Evolutionary conservation across 2,888 invertebrate species (phyloP), one percentile per base, ranked within the genome.

Genomic region (Diloba caeruleocephala): DNA sequence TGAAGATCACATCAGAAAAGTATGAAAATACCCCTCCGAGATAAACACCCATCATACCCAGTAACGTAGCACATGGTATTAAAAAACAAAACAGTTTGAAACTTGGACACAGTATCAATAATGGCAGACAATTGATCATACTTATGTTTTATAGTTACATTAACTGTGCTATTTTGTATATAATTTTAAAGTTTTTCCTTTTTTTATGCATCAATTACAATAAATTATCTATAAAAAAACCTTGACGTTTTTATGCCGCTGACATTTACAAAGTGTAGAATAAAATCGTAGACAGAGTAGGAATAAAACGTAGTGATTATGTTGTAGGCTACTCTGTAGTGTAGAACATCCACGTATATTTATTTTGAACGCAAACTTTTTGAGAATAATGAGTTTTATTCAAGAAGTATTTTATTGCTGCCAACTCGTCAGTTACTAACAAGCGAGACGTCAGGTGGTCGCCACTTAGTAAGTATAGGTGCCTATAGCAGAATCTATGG

Each of bases 11-110:
- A 19, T 77, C 65, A 10, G 78, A 63, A 39, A 78, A 71, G 34
- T 77, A 59, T 1, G 74, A 63, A 15, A 86, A 69, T 15, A 81
- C 8, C 3, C 78, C 78, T 7, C 75, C 76, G 1, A 84, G 29
- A 38, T 87, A 86, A 1, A 79, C 60, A 6, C 75, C 80, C 9
- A 77, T 44, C 70, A 82, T 75, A 1, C 81, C 79, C 3, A 88
- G 49, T 3, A 88, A 62, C 1, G 74, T 71, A 1, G 77, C 80
- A 45, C 78, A 76, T 0, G 87, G 88, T 32, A 88, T 34, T 14
- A 87, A 42, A 36, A 88, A 76, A 65, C 88, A 89, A 36, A 85
- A 75, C 33, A 89, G 57, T 56, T 87, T 88, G 12, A 81, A 61
- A 68, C 82, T 78, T 0, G 88, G 87, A 45, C 67, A 79, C 38